Conservation (phyloP, 1,140 invertebrate genomes). For the Thaumatotibia leucotreta region DNA sequence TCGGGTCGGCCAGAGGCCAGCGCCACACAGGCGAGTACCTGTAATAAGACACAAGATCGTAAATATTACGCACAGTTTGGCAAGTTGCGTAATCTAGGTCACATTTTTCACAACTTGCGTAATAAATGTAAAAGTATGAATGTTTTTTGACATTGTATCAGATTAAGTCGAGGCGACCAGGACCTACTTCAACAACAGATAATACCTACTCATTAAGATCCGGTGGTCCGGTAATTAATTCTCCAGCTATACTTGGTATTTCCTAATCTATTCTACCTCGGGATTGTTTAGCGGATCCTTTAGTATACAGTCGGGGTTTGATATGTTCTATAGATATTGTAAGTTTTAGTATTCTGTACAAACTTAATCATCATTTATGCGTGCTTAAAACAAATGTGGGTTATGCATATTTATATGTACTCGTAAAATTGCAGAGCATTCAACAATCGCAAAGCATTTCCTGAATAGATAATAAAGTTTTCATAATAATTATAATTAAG, state of each 20-base stretch:
- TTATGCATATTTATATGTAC: no score
- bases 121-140: not conserved
- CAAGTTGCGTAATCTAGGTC: not conserved
- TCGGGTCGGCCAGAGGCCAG: conserved; percentile 66
- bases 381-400: not conserved
- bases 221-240: no score
- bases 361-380: not conserved
- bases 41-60: conserved; percentile 26
- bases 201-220: no score
- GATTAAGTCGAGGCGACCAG: not conserved
- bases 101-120: not conserved
- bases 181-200: not conserved
- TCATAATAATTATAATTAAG: not conserved
- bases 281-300: no score
- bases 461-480: not conserved
- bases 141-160: not conserved
- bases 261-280: no score
- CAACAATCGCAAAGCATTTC: conserved; percentile 1
- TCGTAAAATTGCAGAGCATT: not conserved
- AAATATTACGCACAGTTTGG: not conserved
- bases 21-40: conserved; percentile 69
- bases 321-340: no score
- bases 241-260: no score
- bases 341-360: no score
- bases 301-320: no score